Percentiles rank a stretch among this genome's conserved stretches.
Evolutionary conservation across 2,113 vertebrate genomes (phyloP).

Genomic region (Catagonus wagneri): DNA sequence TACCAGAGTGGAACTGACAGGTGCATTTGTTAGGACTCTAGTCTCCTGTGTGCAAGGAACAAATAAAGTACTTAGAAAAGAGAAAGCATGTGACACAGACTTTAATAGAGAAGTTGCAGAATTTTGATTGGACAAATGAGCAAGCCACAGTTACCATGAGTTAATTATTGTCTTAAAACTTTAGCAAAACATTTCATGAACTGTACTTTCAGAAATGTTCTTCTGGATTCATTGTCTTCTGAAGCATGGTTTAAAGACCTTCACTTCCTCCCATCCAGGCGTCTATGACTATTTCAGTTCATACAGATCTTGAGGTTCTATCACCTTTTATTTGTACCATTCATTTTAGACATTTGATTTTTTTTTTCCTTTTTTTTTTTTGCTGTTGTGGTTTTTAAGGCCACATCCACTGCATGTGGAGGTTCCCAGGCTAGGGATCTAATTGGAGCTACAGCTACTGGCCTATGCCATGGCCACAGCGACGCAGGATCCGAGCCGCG

Average conservation of each 20-base stretch:
- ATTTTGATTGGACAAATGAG: slow-evolving; percentile 36
- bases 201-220: slow-evolving; percentile 29
- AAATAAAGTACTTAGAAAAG: background rate
- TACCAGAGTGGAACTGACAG: background rate
- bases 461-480: no score
- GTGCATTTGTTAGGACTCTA: background rate
- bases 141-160: background rate
- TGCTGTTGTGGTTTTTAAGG: no score
- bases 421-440: no score
- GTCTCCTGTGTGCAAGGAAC: background rate
- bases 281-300: background rate
- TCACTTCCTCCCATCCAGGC: background rate
- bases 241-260: background rate
- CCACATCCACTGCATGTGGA: no score
- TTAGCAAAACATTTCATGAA: slow-evolving; percentile 46
- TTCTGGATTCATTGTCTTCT: slow-evolving; percentile 8
- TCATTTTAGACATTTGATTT: background rate
- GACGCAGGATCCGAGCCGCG: no score
- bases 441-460: no score
- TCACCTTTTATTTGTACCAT: background rate
- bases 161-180: slow-evolving; percentile 39
- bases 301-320: slow-evolving; percentile 12
- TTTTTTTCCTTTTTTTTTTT: no score
- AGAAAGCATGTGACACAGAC: background rate
- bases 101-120: background rate